Conservation (phyloP, 2,797 vertebrate species). For the Micromesistius poutassou region DNA sequence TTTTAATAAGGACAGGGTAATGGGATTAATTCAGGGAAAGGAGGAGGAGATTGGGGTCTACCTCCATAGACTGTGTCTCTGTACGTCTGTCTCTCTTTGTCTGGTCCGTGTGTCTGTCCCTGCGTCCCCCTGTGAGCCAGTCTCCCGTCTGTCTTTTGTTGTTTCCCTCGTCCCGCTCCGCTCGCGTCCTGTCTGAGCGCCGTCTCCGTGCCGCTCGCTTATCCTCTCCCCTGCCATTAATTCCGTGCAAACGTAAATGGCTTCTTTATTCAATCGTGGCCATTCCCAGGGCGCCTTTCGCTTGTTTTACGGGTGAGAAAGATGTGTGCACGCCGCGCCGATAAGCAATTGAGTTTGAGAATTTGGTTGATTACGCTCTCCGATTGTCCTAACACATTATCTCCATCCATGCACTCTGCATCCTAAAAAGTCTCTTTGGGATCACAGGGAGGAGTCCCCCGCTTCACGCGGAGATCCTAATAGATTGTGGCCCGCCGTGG, state of each 20-base stretch:
- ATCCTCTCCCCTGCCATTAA: slow-evolving; percentile 1
- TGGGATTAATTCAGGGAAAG: slow-evolving; percentile 57
- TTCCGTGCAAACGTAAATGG: slow-evolving; percentile 31
- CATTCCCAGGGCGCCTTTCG: slow-evolving; percentile 42
- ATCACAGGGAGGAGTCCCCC: slow-evolving; percentile 32
- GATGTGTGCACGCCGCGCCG: slow-evolving; percentile 18
- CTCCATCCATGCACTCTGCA: slow-evolving; percentile 40
- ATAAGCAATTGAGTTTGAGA: slow-evolving; percentile 31
- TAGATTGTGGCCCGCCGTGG: slow-evolving; percentile 41
- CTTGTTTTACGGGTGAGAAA: slow-evolving; percentile 30
- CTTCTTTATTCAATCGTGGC: slow-evolving; percentile 43
- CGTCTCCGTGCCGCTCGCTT: background rate
- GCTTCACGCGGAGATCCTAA: slow-evolving; percentile 35
- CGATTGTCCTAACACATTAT: slow-evolving; percentile 32
- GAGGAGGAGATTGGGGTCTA: background rate
- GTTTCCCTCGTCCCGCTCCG: background rate
- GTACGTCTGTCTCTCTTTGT: background rate
- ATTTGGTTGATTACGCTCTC: slow-evolving; percentile 44
- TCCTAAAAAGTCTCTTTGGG: slow-evolving; percentile 52
- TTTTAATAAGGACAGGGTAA: slow-evolving; percentile 72
- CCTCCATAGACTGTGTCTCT: background rate
- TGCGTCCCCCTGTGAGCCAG: slow-evolving; percentile 7
- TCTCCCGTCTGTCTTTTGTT: background rate
- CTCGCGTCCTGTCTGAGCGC: background rate
- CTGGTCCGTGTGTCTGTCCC: background rate